These are phyloP conservation scores for Notothenia rossii DNA, from an alignment of 2,113 vertebrate species.

Conservation along the genomic window DNA sequence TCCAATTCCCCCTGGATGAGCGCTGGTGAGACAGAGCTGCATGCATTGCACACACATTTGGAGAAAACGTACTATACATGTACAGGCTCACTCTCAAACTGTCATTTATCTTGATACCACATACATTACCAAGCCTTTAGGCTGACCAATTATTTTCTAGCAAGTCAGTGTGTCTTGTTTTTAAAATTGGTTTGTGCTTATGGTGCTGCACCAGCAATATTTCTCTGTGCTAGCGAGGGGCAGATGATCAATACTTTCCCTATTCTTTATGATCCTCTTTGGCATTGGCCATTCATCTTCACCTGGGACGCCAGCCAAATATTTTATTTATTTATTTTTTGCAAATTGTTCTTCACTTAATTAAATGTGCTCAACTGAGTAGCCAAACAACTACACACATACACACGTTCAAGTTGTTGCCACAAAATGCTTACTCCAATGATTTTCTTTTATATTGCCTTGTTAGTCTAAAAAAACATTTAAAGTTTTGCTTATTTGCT, in stretches of 20 bases:
- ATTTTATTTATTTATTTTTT: constrained; percentile 38
- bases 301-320: constrained; percentile 46
- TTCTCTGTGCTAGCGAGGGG: constrained; percentile 43
- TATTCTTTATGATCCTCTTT: constrained; percentile 59
- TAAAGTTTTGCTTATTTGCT: not conserved
- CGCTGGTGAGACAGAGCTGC: constrained; percentile 90
- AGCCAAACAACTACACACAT: constrained; percentile 11
- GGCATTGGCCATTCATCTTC: constrained; percentile 58
- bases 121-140: not conserved
- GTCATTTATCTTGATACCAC: constrained; percentile 3
- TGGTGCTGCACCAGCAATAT: constrained; percentile 27
- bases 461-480: not conserved
- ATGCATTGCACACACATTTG: not conserved
- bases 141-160: constrained; percentile 35
- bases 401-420: constrained; percentile 18
- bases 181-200: constrained; percentile 38
- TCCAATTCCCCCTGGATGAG: constrained; percentile 90
- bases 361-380: constrained; percentile 3
- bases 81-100: not conserved
- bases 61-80: not conserved
- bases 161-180: constrained; percentile 23
- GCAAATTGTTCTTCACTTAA: constrained; percentile 26
- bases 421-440: constrained; percentile 41
- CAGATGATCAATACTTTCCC: constrained; percentile 60
- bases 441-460: not conserved